Evolutionary conservation across 2,888 invertebrate species (phyloP).

Genomic region (Pegoplata infirma): DNA sequence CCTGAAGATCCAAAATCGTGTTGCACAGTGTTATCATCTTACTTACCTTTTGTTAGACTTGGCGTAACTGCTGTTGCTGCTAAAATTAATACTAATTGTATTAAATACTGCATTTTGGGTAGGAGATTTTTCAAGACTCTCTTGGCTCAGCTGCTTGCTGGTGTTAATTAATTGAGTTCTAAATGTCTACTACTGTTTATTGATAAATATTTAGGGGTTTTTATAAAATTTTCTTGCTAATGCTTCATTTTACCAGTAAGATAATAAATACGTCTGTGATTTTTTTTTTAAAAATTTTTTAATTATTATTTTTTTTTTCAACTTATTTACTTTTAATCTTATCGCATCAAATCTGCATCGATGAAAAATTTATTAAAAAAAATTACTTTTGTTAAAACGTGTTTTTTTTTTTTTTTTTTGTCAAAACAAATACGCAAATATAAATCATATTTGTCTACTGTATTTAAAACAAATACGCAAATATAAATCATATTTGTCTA

Average conservation of each 20-base stretch:
- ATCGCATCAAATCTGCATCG: constrained; percentile 1
- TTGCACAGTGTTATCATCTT: constrained; percentile 7
- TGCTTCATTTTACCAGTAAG: neutral
- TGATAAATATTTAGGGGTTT: neutral
- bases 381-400: neutral
- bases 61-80: neutral
- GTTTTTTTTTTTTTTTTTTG: too few species aligned
- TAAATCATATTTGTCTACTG: too few species aligned
- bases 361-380: neutral
- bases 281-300: neutral
- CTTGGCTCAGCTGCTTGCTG: neutral
- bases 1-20: neutral
- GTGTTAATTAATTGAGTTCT: neutral
- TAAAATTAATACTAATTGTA: neutral
- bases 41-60: constrained; percentile 14
- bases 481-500: too few species aligned
- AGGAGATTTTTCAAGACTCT: neutral
- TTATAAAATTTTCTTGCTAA: constrained; percentile 3
- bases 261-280: neutral
- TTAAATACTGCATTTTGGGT: constrained; percentile 26
- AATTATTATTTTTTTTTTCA: neutral
- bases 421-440: too few species aligned
- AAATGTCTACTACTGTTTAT: neutral
- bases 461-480: too few species aligned
- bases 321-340: constrained; percentile 14